These are phyloP conservation scores for Chauna torquata DNA, from an alignment of 2,113 vertebrate species.

Conservation along the genomic window DNA sequence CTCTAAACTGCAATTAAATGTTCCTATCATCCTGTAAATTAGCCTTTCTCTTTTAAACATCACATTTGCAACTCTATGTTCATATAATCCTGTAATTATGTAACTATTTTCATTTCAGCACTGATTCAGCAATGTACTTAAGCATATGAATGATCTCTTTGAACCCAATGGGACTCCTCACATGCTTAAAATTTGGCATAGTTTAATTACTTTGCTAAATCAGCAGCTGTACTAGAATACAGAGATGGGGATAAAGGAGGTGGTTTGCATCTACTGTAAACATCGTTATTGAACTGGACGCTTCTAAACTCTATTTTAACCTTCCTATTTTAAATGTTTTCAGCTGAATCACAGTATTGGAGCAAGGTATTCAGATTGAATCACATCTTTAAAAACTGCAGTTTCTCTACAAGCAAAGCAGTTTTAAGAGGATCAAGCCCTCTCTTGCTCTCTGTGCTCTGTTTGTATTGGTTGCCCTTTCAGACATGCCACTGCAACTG, in stretches of 20 bases:
- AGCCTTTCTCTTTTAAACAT: slow-evolving; percentile 44
- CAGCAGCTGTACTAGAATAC: neutral
- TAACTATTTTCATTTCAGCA: slow-evolving; percentile 55
- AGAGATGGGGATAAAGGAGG: neutral
- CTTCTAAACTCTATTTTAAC: neutral
- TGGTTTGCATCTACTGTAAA: neutral
- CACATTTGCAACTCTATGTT: slow-evolving; percentile 26
- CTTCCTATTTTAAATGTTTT: neutral
- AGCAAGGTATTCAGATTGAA: neutral
- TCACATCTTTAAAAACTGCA: neutral
- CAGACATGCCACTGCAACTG: neutral
- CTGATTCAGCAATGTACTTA: slow-evolving; percentile 50
- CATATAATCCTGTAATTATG: slow-evolving; percentile 47
- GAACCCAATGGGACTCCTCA: slow-evolving; percentile 21
- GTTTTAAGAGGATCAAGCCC: neutral
- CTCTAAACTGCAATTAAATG: slow-evolving; percentile 44
- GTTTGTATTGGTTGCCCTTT: neutral
- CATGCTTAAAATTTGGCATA: slow-evolving; percentile 37
- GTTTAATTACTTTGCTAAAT: slow-evolving; percentile 23
- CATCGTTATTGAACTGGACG: neutral
- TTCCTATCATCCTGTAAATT: slow-evolving; percentile 56
- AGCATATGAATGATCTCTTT: slow-evolving; percentile 14
- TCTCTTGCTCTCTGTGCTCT: neutral
- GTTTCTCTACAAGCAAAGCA: neutral
- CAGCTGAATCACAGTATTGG: neutral